Conservation (phyloP, 2,888 invertebrate genomes). For the Adela reaumurella region DNA sequence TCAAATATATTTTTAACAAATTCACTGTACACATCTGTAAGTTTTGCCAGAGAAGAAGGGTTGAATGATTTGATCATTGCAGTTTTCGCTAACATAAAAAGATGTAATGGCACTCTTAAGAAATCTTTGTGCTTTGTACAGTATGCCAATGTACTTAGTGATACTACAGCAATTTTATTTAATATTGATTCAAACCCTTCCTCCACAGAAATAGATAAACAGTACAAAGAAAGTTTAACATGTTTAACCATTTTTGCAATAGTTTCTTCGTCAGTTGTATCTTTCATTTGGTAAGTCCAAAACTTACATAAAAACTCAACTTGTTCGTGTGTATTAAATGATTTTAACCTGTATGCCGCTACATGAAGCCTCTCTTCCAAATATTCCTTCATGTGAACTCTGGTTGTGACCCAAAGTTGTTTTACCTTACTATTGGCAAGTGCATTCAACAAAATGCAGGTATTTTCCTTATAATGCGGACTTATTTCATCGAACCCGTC, state of each 20-base stretch:
- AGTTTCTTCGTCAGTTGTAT: too few species aligned
- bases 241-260: too few species aligned
- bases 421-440: background rate
- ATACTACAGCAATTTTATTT: too few species aligned
- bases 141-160: too few species aligned
- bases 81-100: background rate
- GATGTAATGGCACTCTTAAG: background rate
- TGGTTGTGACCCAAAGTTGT: background rate
- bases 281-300: background rate
- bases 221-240: too few species aligned
- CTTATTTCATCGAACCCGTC: background rate
- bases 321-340: background rate
- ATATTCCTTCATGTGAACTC: background rate
- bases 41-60: background rate
- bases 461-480: background rate
- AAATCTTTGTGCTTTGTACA: too few species aligned
- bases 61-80: background rate
- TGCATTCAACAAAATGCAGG: background rate
- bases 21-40: background rate
- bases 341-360: background rate
- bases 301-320: background rate
- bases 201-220: too few species aligned
- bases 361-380: background rate
- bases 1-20: background rate
- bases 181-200: too few species aligned